Percentiles rank a stretch among this genome's conserved stretches.
These are phyloP conservation scores for Myathropa florea DNA, from an alignment of 2,888 invertebrate species.

Conservation along the genomic window DNA sequence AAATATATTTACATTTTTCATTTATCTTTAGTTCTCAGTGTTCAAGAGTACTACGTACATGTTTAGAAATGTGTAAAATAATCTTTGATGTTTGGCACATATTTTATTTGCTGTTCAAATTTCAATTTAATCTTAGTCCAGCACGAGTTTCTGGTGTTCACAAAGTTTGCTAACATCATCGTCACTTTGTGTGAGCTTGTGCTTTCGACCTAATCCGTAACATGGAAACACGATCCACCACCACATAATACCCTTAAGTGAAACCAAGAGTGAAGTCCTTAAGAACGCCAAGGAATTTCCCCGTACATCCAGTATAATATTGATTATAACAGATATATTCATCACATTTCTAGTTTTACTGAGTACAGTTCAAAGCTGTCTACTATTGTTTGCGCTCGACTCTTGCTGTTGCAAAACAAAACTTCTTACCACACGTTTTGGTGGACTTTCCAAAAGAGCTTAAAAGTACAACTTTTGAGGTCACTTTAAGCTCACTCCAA, in stretches of 20 bases:
- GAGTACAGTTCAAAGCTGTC: not conserved
- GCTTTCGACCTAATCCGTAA: not conserved
- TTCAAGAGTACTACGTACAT: not conserved
- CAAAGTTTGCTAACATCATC: not conserved
- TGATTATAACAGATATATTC: no score
- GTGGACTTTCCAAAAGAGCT: not conserved
- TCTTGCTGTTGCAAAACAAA: not conserved
- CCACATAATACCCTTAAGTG: no score
- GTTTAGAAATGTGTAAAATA: no score
- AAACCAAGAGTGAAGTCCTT: no score
- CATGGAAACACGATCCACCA: no score
- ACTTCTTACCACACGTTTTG: conserved; percentile 8
- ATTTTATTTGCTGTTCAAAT: not conserved
- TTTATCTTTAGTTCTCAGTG: no score
- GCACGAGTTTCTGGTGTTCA: not conserved
- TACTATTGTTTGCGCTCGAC: not conserved
- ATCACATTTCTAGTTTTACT: not conserved
- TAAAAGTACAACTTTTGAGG: not conserved
- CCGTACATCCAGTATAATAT: no score
- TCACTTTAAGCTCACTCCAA: not conserved
- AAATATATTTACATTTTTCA: not conserved
- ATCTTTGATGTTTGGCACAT: no score
- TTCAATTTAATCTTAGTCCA: not conserved
- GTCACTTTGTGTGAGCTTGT: not conserved
- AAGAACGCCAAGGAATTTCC: no score